Evolutionary conservation across 2,888 invertebrate species (phyloP).

Genomic region (Anodontia alba): DNA sequence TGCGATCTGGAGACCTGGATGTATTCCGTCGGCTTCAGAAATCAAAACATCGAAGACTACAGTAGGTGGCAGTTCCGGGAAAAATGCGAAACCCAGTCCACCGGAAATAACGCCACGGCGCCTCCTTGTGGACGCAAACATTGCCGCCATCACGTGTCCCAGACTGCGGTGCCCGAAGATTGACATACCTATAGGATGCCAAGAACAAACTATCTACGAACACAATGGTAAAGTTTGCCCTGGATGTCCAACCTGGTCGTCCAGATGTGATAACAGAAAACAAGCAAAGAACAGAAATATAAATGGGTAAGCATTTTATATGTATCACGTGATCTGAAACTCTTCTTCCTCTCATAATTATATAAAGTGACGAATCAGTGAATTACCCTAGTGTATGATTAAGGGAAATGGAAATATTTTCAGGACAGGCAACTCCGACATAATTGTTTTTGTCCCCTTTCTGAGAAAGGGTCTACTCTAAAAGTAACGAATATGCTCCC

Average conservation of each 20-base stretch:
- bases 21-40: not conserved
- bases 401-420: too few species aligned
- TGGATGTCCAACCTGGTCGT: constrained; percentile 51
- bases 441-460: too few species aligned
- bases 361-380: too few species aligned
- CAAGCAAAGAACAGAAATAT: constrained; percentile 31
- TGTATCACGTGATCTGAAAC: too few species aligned
- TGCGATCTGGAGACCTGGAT: constrained; percentile 40
- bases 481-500: too few species aligned
- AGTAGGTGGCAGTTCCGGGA: not conserved
- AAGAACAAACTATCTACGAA: constrained; percentile 27
- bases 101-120: not conserved
- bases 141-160: constrained; percentile 29
- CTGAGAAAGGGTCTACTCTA: too few species aligned
- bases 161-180: constrained; percentile 41
- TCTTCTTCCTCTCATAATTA: not conserved
- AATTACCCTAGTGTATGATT: too few species aligned
- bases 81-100: not conserved
- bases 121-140: not conserved
- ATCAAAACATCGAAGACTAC: not conserved
- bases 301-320: constrained; percentile 56
- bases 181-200: constrained; percentile 39
- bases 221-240: constrained; percentile 38
- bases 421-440: too few species aligned
- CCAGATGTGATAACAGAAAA: constrained; percentile 24